A percentile compares a stretch with the other conserved stretches of the same genome.
Evolutionary conservation across 2,888 invertebrate species (phyloP).

Genomic region (Stenchaetothrips biformis): DNA sequence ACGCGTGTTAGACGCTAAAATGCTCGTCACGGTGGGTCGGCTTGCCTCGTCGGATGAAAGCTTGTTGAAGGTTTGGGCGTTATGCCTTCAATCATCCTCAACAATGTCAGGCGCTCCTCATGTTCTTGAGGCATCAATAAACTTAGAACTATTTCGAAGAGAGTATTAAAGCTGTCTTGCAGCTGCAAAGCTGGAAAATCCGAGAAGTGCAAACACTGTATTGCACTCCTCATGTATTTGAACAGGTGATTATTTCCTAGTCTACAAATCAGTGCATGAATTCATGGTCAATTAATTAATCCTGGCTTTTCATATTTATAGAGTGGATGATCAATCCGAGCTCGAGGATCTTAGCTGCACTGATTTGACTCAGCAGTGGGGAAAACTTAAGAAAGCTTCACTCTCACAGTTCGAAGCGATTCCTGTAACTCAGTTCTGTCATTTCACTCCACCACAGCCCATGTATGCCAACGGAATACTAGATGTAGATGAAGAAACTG

Average conservation of each 20-base stretch:
- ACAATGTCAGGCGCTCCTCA: not conserved
- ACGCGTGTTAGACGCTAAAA: too few species aligned
- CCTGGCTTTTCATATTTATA: not conserved
- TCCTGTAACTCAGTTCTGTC: slow-evolving; percentile 14
- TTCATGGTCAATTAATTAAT: not conserved
- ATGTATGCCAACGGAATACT: too few species aligned
- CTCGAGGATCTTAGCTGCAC: slow-evolving; percentile 28
- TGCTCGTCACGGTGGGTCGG: too few species aligned
- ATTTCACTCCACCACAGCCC: not conserved
- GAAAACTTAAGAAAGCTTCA: slow-evolving; percentile 16
- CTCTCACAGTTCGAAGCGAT: not conserved
- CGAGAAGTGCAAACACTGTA: not conserved
- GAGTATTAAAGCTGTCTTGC: not conserved
- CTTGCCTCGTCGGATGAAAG: not conserved
- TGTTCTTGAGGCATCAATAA: not conserved
- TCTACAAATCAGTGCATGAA: not conserved
- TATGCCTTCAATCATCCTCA: not conserved
- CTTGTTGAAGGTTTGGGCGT: not conserved
- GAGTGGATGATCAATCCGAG: not conserved
- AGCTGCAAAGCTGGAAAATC: not conserved
- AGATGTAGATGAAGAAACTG: not conserved
- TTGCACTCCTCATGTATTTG: not conserved
- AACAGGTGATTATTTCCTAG: not conserved
- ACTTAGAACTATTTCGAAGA: not conserved
- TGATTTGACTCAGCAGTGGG: slow-evolving; percentile 27